Evolutionary conservation across 2,113 vertebrate genomes (phyloP).

Genomic region (Malaclemys terrapin): DNA sequence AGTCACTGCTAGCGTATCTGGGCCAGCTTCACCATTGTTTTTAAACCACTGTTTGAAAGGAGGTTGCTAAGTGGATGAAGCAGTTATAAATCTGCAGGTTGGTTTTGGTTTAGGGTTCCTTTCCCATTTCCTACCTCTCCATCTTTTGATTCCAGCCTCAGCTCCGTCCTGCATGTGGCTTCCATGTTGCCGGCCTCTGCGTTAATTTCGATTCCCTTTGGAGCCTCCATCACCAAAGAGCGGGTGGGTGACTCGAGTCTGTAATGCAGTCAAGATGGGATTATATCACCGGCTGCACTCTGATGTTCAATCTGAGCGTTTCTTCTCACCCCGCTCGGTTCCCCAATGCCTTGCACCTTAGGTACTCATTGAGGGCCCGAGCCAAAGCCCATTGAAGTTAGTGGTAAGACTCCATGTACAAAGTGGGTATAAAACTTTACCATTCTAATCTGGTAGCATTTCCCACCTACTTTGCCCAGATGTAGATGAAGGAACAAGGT

Average conservation of each 20-base stretch:
- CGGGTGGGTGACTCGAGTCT: slow-evolving; percentile 97
- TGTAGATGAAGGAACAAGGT: neutral
- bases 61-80: neutral
- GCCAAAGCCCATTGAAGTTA: neutral
- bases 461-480: neutral
- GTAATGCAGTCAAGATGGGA: slow-evolving; percentile 41
- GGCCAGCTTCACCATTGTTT: neutral
- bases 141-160: slow-evolving; percentile 97
- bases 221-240: slow-evolving; percentile 95
- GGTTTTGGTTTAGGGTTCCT: neutral
- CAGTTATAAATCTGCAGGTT: neutral
- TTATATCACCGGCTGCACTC: fast-evolving
- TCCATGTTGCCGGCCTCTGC: slow-evolving; percentile 97
- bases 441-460: neutral
- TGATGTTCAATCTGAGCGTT: neutral
- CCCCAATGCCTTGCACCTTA: fast-evolving
- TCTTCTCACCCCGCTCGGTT: neutral
- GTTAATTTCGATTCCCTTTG: slow-evolving; percentile 95
- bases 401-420: neutral
- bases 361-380: neutral
- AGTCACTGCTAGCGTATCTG: neutral
- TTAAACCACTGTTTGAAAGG: neutral
- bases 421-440: neutral
- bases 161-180: slow-evolving; percentile 94
- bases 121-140: slow-evolving; percentile 86